Evolutionary conservation across 2,113 vertebrate species (phyloP).

Genomic region (Prolemur simus): DNA sequence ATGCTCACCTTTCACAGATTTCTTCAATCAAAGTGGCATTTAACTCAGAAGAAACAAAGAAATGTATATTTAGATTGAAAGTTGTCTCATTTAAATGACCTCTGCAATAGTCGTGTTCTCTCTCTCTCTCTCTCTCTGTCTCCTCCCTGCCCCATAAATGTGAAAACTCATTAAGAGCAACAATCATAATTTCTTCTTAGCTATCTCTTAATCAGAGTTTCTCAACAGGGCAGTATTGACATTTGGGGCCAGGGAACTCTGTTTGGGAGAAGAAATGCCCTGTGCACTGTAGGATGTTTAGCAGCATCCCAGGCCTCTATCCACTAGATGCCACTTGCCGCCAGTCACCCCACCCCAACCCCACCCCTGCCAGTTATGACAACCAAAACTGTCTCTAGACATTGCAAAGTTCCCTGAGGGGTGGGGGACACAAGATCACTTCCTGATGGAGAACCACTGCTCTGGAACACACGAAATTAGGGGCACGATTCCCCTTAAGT

Average conservation of each 20-base stretch:
- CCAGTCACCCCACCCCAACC: no score
- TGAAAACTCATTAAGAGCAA: conserved; percentile 6
- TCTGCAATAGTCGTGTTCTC: not conserved
- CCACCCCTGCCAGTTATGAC: not conserved
- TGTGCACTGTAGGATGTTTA: not conserved
- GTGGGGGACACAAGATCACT: not conserved
- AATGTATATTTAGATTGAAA: not conserved
- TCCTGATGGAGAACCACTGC: not conserved
- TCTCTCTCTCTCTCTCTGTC: not conserved
- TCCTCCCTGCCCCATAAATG: not conserved
- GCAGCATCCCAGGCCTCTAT: not conserved
- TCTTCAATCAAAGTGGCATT: not conserved
- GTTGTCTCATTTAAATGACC: not conserved
- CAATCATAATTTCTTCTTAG: not conserved
- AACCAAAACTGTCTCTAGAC: not conserved
- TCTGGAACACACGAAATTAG: not conserved
- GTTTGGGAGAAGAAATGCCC: not conserved
- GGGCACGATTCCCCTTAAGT: not conserved
- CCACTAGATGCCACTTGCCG: not conserved
- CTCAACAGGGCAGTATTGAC: not conserved
- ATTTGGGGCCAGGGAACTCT: not conserved
- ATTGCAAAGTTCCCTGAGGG: not conserved
- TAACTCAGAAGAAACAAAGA: not conserved
- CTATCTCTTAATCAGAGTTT: not conserved
- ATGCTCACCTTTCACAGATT: not conserved